These are phyloP conservation scores for Oreohelix idahoensis DNA, from an alignment of 1,140 invertebrate genomes.

Conservation along the genomic window DNA sequence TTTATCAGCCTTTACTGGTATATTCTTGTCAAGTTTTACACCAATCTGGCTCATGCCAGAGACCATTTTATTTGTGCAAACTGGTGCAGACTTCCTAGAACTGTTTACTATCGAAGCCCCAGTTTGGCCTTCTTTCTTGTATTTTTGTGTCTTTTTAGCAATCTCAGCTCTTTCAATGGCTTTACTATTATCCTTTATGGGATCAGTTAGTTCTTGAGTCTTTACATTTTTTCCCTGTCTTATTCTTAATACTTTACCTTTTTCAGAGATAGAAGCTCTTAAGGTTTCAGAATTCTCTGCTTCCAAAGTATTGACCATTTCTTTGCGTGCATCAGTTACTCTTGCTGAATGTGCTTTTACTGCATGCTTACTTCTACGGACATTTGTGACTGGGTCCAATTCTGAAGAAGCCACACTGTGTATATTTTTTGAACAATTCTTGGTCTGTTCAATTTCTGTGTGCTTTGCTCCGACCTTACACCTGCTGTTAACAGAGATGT, in stretches of 20 bases:
- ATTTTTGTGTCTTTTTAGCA: not conserved
- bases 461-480: not conserved
- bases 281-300: not conserved
- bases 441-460: not conserved
- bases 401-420: not conserved
- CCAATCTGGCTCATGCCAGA: not conserved
- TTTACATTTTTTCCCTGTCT: not conserved
- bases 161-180: not conserved
- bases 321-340: not conserved
- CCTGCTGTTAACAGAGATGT: not conserved
- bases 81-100: not conserved
- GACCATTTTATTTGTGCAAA: not conserved
- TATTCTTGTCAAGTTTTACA: not conserved
- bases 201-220: not conserved
- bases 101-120: not conserved
- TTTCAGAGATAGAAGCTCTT: not conserved
- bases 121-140: not conserved
- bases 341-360: not conserved
- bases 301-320: not conserved
- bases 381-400: not conserved
- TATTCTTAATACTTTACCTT: not conserved
- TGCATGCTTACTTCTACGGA: not conserved
- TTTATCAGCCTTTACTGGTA: not conserved
- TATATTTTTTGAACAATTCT: not conserved
- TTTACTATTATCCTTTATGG: not conserved